Base-by-base conservation (phyloP, 1,140 invertebrate genomes). In the Laupala kohalensis region DNA sequence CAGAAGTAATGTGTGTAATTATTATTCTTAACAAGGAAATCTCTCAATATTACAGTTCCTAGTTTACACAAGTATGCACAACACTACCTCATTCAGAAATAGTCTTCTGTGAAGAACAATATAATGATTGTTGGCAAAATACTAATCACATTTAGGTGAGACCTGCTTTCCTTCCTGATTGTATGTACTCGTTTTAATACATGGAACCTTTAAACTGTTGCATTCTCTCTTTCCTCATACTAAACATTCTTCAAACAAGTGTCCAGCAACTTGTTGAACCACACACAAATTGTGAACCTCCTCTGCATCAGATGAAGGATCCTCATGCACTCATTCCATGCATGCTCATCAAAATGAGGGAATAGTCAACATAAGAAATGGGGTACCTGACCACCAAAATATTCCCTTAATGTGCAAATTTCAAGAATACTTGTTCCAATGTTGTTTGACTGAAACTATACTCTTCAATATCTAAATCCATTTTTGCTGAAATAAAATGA, bases 361-460 rank as follows among this genome's bases (percentile, higher is more conserved):
- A n/a, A n/a, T n/a, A n/a, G n/a, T n/a, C n/a, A n/a, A n/a, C n/a
- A n/a, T n/a, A n/a, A n/a, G n/a, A n/a, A n/a, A n/a, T n/a, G n/a
- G n/a, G n/a, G n/a, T n/a, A n/a, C n/a, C n/a, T n/a, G n/a, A n/a
- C n/a, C n/a, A n/a, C n/a, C n/a, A n/a, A n/a, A n/a, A n/a, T n/a
- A n/a, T n/a, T n/a, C n/a, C 92, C 90, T 74, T 89, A 86, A 77
- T 92, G 91, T 69, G 92, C 92, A 79, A 93, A 93, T 79, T 92
- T 89, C 64, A 95, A 84, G 80, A 94, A 95, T 75, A 93, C 91
- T 79, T 94, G 91, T 78, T 94, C 92, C 75, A 93, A 77, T 0
- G 91, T 93, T 5, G 91, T 93, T 79, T 93, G 92, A 77, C 91
- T 92, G 78, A 93, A 92, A 74, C 89, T 91, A 81, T 93, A 93